Evolutionary conservation across 2,888 invertebrate genomes (phyloP).

Genomic region (Euspilapteryx auroguttella): DNA sequence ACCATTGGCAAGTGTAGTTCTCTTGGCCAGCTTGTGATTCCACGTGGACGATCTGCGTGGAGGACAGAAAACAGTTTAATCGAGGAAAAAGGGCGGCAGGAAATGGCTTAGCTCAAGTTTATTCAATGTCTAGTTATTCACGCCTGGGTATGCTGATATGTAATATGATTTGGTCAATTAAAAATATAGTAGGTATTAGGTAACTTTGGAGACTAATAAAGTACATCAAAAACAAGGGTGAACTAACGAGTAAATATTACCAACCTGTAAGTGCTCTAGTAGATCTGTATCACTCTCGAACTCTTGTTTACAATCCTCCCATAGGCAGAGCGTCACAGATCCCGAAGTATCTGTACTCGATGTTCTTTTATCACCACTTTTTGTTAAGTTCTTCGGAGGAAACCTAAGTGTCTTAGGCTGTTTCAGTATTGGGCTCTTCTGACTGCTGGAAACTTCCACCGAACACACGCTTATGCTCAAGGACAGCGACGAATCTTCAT

Average conservation of each 20-base stretch:
- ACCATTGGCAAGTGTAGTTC: slow-evolving; percentile 90
- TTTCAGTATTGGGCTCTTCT: slow-evolving; percentile 76
- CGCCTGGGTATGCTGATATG: no score
- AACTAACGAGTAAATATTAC: no score
- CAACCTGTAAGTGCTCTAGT: slow-evolving; percentile 84
- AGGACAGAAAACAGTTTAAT: slow-evolving; percentile 3
- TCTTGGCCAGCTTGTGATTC: slow-evolving; percentile 81
- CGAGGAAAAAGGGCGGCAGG: no score
- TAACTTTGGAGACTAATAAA: no score
- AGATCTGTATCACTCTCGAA: slow-evolving; percentile 81
- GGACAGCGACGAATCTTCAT: slow-evolving; percentile 46
- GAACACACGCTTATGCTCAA: slow-evolving; percentile 45
- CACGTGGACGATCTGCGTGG: slow-evolving; percentile 75
- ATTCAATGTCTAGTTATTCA: no score
- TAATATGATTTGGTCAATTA: no score
- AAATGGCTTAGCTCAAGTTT: no score
- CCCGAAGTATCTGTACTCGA: slow-evolving; percentile 45
- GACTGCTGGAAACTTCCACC: slow-evolving; percentile 31
- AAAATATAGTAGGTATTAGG: no score
- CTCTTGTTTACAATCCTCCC: slow-evolving; percentile 80
- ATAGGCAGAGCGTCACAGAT: slow-evolving; percentile 68
- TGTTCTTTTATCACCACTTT: slow-evolving; percentile 27
- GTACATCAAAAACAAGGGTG: no score
- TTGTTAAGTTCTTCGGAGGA: slow-evolving; percentile 61
- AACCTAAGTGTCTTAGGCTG: slow-evolving; percentile 82